Evolutionary conservation across 2,888 invertebrate species (phyloP).

Genomic region (Belgica antarctica): DNA sequence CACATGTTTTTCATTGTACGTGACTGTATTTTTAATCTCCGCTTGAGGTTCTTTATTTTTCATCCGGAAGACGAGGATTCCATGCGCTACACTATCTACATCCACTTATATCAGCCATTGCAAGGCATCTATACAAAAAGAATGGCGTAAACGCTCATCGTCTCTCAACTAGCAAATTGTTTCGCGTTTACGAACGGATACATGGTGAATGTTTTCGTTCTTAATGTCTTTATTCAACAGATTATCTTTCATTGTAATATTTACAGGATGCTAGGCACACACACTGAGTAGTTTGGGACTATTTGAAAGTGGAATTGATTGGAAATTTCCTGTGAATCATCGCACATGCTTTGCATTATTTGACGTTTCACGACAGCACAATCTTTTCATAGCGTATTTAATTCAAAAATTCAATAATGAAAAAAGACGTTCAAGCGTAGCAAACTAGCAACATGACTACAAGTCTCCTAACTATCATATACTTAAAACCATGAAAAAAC

Average conservation of each 20-base stretch:
- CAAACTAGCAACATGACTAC: no score
- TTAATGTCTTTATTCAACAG: slow-evolving; percentile 43
- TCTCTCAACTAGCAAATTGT: slow-evolving; percentile 38
- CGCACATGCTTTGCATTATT: no score
- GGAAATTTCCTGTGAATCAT: no score
- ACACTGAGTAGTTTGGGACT: no score
- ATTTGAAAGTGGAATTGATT: no score
- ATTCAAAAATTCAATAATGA: neutral
- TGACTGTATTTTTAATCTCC: slow-evolving; percentile 42
- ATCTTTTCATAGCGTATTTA: no score
- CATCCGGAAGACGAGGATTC: neutral
- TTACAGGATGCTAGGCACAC: neutral
- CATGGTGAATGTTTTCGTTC: neutral
- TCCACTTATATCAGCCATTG: slow-evolving; percentile 10
- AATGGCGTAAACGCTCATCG: slow-evolving; percentile 30
- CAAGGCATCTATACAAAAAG: neutral
- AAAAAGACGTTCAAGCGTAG: no score
- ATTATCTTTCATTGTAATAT: slow-evolving; percentile 10
- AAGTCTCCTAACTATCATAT: no score
- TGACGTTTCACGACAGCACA: no score
- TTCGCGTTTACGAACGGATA: slow-evolving; percentile 22
- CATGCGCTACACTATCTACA: slow-evolving; percentile 1
- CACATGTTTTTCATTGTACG: slow-evolving; percentile 42
- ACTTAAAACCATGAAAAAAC: no score
- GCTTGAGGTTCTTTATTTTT: no score